Evolutionary conservation across 2,797 vertebrate species (phyloP), one percentile per base, ranked within the genome.

Genomic region (Cygnus olor): DNA sequence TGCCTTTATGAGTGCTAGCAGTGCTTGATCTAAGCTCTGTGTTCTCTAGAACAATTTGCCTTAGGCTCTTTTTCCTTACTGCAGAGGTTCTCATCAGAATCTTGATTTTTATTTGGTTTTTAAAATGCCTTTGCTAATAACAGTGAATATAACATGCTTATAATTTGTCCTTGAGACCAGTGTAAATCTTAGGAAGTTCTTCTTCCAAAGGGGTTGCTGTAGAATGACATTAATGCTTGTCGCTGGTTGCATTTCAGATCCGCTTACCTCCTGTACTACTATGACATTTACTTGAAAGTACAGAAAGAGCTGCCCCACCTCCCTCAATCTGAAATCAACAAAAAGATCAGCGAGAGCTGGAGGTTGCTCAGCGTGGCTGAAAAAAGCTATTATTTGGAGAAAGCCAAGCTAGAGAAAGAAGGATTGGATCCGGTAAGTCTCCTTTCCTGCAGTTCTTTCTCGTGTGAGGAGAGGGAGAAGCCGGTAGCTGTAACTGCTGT

Each of bases 291-390:
- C 93, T 98, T 99, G 98, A 98, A 98, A 92, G 98, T 99, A 85
- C 99, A 99, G 89, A 99, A 99, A 82, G 99, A 99, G 92, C 97
- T 98, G 27, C 99, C 99, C 1, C 99, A 99, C 93, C 98, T 99
- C 88, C 99, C 99, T 34, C 99, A 99, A 74, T 99, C 99, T 21
- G 99, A 99, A 98, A 99, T 99, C 97, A 99, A 99, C 97, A 99
- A 99, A 97, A 98, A 99, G 80, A 99, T 99, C 95, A 99, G 99
- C 21, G 99, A 99, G 97, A 99, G 98, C 90, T 99, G 99, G 99
- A 99, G 98, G 91, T 98, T 99, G 57, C 99, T 99, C 71, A 99
- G 98, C 6, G 99, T 99, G 64, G 98, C 99, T 11, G 99, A 99
- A 92, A 99, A 99, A 97, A 99, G 98, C 93, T 99, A 99, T 96